phyloP scores from a whole-genome alignment of 2,113 vertebrate genomes.

The Ochotona princeps region DNA sequence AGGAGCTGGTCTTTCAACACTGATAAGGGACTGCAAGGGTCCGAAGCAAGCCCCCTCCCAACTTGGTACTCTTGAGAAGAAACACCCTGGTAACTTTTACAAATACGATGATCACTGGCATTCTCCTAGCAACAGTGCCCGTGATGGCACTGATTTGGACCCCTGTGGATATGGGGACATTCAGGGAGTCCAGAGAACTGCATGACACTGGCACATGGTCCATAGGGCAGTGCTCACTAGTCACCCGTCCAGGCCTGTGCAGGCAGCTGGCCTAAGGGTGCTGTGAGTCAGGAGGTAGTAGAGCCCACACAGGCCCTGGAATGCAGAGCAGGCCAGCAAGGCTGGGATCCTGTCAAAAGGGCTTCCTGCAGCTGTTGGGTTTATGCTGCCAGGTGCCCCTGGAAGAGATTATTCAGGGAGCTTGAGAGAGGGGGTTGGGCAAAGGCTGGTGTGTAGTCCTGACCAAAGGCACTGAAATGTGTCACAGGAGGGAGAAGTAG shows the following conservation, averaged over 20 bases:
- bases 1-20: too few species aligned
- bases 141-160: neutral
- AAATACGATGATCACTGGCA: neutral
- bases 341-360: constrained; percentile 81
- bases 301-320: neutral
- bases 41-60: too few species aligned
- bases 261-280: neutral
- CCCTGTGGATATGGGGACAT: neutral
- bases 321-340: neutral
- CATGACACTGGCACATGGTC: neutral
- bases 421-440: constrained; percentile 76
- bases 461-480: constrained; percentile 88
- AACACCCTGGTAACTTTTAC: neutral
- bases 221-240: neutral
- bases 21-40: too few species aligned
- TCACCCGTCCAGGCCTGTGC: neutral
- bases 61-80: neutral
- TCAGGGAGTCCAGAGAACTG: neutral
- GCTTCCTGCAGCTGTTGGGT: constrained; percentile 82
- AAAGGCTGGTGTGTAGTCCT: constrained; percentile 70
- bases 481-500: constrained; percentile 82
- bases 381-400: constrained; percentile 81
- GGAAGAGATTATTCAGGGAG: constrained; percentile 83
- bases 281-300: constrained; percentile 48
- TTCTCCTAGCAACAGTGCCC: neutral